A percentile compares a stretch with the other conserved stretches of the same genome.
These are phyloP conservation scores for Papilio demoleus DNA, from an alignment of 2,888 invertebrate genomes.

Conservation along the genomic window DNA sequence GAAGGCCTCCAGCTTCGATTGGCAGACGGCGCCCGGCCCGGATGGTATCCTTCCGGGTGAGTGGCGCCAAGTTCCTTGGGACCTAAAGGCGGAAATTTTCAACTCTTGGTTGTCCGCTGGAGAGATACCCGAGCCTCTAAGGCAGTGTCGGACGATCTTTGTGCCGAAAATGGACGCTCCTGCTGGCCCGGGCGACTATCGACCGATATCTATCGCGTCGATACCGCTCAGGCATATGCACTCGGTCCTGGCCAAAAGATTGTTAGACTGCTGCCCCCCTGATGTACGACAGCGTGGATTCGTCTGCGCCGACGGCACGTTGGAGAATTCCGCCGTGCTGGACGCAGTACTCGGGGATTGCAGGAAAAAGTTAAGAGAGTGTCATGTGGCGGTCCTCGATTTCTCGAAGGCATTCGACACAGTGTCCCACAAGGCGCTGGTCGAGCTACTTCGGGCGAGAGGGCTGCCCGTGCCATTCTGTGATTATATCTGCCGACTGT, in stretches of 20 bases:
- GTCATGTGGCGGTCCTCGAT: constrained; percentile 64
- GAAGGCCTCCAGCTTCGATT: constrained; percentile 33
- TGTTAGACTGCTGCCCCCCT: constrained; percentile 45
- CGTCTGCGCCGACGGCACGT: constrained; percentile 56
- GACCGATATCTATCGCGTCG: constrained; percentile 50
- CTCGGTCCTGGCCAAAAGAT: constrained; percentile 47
- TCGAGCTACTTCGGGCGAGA: constrained; percentile 51
- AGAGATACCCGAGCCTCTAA: constrained; percentile 41
- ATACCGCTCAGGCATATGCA: constrained; percentile 51
- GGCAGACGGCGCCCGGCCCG: constrained; percentile 46
- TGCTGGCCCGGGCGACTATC: constrained; percentile 48
- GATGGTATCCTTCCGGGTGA: constrained; percentile 46
- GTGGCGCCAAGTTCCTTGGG: constrained; percentile 43
- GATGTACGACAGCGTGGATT: constrained; percentile 50
- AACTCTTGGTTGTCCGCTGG: constrained; percentile 41
- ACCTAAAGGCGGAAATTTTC: constrained; percentile 42
- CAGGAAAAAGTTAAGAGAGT: constrained; percentile 47
- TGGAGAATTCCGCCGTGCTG: constrained; percentile 56
- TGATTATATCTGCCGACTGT: constrained; percentile 54
- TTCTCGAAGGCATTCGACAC: constrained; percentile 67
- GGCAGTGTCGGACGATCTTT: constrained; percentile 46
- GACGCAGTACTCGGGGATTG: constrained; percentile 49
- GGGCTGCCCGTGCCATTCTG: constrained; percentile 55
- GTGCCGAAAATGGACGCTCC: constrained; percentile 47
- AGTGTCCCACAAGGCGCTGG: constrained; percentile 53